Base-by-base conservation (phyloP, 2,888 invertebrate species). In the Drosophila lacicola region DNA sequence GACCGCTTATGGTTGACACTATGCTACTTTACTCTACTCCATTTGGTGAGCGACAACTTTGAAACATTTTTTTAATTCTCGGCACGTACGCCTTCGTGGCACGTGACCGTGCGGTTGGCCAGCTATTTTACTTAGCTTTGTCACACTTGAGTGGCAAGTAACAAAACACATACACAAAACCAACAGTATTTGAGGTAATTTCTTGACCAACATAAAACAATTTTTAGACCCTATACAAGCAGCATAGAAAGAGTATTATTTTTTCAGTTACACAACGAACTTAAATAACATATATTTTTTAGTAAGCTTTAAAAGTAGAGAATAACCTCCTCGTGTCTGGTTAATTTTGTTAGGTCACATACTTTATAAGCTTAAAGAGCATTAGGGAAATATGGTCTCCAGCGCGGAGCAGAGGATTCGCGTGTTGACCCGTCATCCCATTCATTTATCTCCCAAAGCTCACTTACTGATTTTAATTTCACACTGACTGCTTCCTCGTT, bases 71-170 rank as follows among this genome's bases (percentile, higher is more conserved):
- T 56, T 64, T 51, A 47, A 66, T 68, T 68, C 56, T 70, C 47
- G 46, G 39, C 79, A 68, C 62, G 69, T 73, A 61, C 36, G 10
- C 4, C 19, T 49, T 44, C 19, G 50, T 44, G 21, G 65, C 10
- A 88, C 77, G 80, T 85, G 86, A 70, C 70, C 33, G 17, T 65
- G 57, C 37, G 58, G 66, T 34, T 51, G 75, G 79, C 79, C 70
- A 70, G 53, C 58, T 33, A 45, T 50, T n/a, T 36, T 36, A n/a
- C 19, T 36, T 17, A 62, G 54, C 53, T 47, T 49, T 49, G 46
- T 21, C 62, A 13, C 61, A 64, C 54, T 54, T 50, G 60, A 69
- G 70, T 78, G 84, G 33, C 55, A 70, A 45, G 25, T 54, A 68
- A 56, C 55, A 51, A 53, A 61, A 49, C 36, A 54, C 46, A 49